Evolutionary conservation across 2,888 invertebrate genomes (phyloP), one percentile per base, ranked within the genome.

Genomic region (Lottia gigantea): DNA sequence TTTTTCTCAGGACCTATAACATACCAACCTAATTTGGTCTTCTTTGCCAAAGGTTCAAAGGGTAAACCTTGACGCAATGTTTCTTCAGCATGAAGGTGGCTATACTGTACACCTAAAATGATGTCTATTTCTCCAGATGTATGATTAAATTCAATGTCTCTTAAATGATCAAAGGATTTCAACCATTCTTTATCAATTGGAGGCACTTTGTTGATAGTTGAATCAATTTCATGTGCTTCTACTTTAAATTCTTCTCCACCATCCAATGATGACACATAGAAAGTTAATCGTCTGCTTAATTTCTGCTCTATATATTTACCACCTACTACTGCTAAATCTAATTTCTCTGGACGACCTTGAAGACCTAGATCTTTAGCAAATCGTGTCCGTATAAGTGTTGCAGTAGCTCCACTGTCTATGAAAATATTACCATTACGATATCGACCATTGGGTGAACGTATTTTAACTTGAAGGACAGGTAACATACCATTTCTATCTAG

Each of bases 31-130:
- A 71, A 49, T 12, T 23, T 64, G 6, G 71, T 71, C 6, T 45
- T 25, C 61, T 67, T 67, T 16, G 49, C 71, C 1, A 67, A n/a
- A 14, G 71, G 71, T 55, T 71, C 71, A 40, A 47, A 71, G 6
- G 67, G 71, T 25, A 63, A 26, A 12, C 71, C 67, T 47, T 67
- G 26, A 2, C 67, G 25, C 1, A 63, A 16, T 55, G 67, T 66
- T 19, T 63, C 19, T 26, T 71, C 71, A 2, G 64, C 67, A n/a
- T 71, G 64, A 4, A 71, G 67, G 47, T 71, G 71, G 19, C 64
- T 67, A 49, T 71, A 71, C 16, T 71, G 71, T 15, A 71, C 71
- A 7, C 71, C 66, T 16, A 66, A 46, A 23, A 71, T 71, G 14
- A 66, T 14, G 14, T 71, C 67, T 12, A 71, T 31, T 16, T 19